Conservation (phyloP, 2,888 invertebrate genomes). For the Fissipunctia ypsillon region DNA sequence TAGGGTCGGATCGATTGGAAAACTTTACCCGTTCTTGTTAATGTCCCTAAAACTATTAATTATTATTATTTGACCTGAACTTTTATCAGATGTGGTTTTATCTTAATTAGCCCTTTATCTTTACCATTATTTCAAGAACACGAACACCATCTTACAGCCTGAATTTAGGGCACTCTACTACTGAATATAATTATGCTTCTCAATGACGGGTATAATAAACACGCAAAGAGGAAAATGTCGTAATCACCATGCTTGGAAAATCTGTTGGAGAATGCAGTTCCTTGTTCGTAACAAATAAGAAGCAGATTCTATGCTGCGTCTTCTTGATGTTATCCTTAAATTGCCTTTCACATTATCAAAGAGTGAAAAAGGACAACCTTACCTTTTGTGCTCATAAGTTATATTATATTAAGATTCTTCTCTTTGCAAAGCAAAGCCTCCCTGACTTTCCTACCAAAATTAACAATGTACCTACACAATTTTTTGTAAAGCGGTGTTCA, state of each 20-base stretch:
- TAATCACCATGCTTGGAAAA: not conserved
- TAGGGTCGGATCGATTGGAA: slow-evolving; percentile 24
- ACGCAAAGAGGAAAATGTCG: not conserved
- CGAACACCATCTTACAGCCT: too few species aligned
- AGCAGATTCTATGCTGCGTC: not conserved
- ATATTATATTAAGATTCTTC: not conserved
- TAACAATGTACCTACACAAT: too few species aligned
- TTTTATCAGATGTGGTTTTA: not conserved
- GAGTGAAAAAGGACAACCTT: not conserved
- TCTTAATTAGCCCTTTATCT: not conserved
- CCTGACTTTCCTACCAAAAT: not conserved
- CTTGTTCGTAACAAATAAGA: too few species aligned
- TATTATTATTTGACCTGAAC: slow-evolving; percentile 2
- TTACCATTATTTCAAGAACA: too few species aligned
- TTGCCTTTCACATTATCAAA: not conserved
- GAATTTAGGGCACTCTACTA: too few species aligned
- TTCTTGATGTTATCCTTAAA: not conserved
- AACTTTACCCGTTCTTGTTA: slow-evolving; percentile 16
- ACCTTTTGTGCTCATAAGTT: not conserved
- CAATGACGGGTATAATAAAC: not conserved
- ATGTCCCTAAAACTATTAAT: slow-evolving; percentile 15
- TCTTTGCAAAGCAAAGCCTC: not conserved
- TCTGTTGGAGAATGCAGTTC: too few species aligned
- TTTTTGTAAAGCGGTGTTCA: too few species aligned
- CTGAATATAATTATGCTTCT: not conserved